A percentile compares a stretch with the other conserved stretches of the same genome.
These are phyloP conservation scores for Ophion ellenae DNA, from an alignment of 2,888 invertebrate species.

Conservation along the genomic window DNA sequence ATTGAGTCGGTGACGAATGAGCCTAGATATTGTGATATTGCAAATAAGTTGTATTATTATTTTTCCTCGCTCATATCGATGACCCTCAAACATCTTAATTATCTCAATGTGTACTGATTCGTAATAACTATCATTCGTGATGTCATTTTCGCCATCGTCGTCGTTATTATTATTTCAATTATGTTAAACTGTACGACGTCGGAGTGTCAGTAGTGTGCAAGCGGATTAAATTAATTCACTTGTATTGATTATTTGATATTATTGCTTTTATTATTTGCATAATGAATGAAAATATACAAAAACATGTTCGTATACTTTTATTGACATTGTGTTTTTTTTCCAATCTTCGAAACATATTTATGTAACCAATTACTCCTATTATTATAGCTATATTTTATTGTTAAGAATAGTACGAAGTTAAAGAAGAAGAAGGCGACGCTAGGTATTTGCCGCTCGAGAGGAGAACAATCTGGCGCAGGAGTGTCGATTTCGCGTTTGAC, in stretches of 20 bases:
- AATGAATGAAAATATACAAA: neutral
- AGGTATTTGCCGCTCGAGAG: conserved; percentile 41
- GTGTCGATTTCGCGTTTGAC: neutral
- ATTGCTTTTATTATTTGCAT: neutral
- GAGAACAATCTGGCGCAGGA: conserved; percentile 42
- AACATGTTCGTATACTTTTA: neutral
- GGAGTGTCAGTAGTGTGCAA: neutral
- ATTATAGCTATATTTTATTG: neutral
- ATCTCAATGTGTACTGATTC: no score
- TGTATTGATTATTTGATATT: neutral
- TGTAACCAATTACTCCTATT: neutral
- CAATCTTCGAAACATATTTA: neutral
- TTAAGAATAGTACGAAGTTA: neutral
- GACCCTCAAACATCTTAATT: no score
- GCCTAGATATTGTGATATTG: no score
- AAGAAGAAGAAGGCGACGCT: neutral
- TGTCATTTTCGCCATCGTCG: no score
- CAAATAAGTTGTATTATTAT: no score
- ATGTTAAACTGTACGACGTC: no score
- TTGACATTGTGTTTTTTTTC: neutral
- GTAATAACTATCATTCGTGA: no score
- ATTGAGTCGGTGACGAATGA: no score
- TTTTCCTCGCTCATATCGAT: no score
- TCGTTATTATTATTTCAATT: no score
- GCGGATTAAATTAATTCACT: neutral